Base-by-base conservation (phyloP, 2,113 vertebrate species). In the Channa argus region DNA sequence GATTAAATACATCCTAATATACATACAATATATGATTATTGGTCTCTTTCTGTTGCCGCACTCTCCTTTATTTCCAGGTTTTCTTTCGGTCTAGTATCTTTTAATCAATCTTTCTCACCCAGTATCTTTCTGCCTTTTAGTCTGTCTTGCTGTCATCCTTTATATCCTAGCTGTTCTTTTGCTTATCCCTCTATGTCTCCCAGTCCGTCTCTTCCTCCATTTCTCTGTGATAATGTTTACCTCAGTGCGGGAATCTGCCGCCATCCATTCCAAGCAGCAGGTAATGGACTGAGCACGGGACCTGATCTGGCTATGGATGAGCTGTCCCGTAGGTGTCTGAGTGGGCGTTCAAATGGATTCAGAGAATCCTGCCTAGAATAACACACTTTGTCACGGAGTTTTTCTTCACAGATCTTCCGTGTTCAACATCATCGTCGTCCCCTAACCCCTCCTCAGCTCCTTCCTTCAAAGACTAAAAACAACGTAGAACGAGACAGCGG, bases 341-440 rank as follows among this genome's bases (percentile, higher is more conserved):
- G 92, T 91, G 89, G 89, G 92, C 61, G 90, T 86, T 86, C 71
- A 85, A 92, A 89, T 87, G 77, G 85, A 90, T 89, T 75, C 73
- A 8, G 62, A 81, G 82, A 52, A 75, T 72, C 71, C 82, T 39
- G 77, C 75, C 74, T 84, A 43, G 85, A 91, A 90, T 84, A 93
- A 91, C 69, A 77, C 77, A 86, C 74, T 87, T 76, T 79, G 81
- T 87, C 89, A 80, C 79, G 46, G 41, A 44, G 6, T 82, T 85
- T 76, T 67, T 79, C 82, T 84, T 76, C 71, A 67, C 64, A 80
- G 78, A 74, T 82, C 82, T 74, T 78, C 53, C 34, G 7, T 3
- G 60, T 69, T 73, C 24, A 5, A 24, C 61, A 34, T 63, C 62
- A 49, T 41, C 4, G 5, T 34, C 7, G 36, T 24, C 49, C 8